Evolutionary conservation across 2,797 vertebrate genomes (phyloP).

Genomic region (Simalia tracyae): DNA sequence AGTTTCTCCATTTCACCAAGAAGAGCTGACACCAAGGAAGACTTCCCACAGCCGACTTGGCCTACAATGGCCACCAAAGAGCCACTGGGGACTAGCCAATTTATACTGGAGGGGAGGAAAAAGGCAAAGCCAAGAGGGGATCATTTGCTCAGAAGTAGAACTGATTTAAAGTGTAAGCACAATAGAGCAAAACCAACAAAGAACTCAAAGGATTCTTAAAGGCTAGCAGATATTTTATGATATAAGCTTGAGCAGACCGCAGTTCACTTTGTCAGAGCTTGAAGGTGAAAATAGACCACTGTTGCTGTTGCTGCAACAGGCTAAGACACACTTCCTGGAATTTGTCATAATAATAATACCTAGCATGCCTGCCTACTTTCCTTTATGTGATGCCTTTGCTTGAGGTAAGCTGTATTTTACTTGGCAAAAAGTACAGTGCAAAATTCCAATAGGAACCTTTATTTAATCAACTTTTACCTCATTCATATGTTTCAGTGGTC

Average conservation of each 20-base stretch:
- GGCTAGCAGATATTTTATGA: not conserved
- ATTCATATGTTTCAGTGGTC: not conserved
- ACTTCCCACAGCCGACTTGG: slow-evolving; percentile 95
- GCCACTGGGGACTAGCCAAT: slow-evolving; percentile 86
- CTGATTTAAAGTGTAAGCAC: not conserved
- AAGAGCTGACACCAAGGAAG: slow-evolving; percentile 89
- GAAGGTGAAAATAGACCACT: not conserved
- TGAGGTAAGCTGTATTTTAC: not conserved
- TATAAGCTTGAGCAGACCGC: not conserved
- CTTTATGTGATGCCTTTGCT: not conserved
- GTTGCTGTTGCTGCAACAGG: not conserved
- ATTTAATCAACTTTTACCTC: slow-evolving; percentile 5
- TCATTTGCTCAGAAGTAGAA: slow-evolving; percentile 19
- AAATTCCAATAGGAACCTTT: not conserved
- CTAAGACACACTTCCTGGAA: not conserved
- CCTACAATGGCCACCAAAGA: slow-evolving; percentile 92
- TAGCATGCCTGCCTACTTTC: not conserved
- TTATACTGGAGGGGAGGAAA: slow-evolving; percentile 77
- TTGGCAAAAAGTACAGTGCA: not conserved
- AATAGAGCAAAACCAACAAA: not conserved
- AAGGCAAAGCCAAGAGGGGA: slow-evolving; percentile 20
- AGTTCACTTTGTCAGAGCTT: not conserved
- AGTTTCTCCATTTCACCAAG: slow-evolving; percentile 96
- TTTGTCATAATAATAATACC: not conserved
- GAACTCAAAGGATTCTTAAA: not conserved